phyloP scores from a whole-genome alignment of 2,797 vertebrate species.

The Coilia nasus region DNA sequence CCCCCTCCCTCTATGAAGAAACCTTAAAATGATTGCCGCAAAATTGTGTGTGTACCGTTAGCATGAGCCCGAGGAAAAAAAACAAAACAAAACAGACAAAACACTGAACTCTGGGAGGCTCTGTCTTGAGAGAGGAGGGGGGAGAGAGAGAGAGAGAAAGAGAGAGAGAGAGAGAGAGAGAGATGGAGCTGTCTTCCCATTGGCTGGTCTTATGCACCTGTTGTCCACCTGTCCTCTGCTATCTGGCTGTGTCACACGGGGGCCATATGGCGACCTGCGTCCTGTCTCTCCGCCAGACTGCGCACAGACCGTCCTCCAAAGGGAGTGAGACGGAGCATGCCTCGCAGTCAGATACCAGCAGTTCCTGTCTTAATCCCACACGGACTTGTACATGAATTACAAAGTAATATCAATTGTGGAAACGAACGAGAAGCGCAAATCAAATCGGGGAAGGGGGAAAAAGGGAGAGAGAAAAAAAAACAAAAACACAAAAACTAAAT shows the following conservation, averaged over 20 bases:
- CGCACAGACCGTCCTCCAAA: slow-evolving; percentile 62
- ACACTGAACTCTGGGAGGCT: slow-evolving; percentile 57
- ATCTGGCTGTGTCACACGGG: slow-evolving; percentile 59
- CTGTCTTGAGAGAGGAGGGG: slow-evolving; percentile 50
- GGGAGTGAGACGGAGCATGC: slow-evolving; percentile 49
- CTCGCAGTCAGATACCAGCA: slow-evolving; percentile 75
- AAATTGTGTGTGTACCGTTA: slow-evolving; percentile 17
- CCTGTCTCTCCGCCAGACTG: slow-evolving; percentile 56
- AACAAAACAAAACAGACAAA: neutral
- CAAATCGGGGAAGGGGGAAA: slow-evolving; percentile 36
- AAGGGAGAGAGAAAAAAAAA: slow-evolving; percentile 38
- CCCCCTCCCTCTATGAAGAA: neutral
- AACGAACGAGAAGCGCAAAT: slow-evolving; percentile 29
- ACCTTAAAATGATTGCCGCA: slow-evolving; percentile 13
- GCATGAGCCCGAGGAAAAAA: slow-evolving; percentile 6
- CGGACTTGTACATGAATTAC: slow-evolving; percentile 63
- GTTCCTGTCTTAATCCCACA: slow-evolving; percentile 56
- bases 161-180: slow-evolving; percentile 41
- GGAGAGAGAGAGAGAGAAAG: too few species aligned
- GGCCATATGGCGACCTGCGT: slow-evolving; percentile 56
- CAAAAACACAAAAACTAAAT: slow-evolving; percentile 48
- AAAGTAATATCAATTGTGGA: slow-evolving; percentile 51
- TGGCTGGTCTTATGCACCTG: slow-evolving; percentile 44
- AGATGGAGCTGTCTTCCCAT: slow-evolving; percentile 19
- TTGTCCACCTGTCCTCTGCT: slow-evolving; percentile 30